Conservation (phyloP, 2,888 invertebrate genomes). For the Leptura quadrifasciata region DNA sequence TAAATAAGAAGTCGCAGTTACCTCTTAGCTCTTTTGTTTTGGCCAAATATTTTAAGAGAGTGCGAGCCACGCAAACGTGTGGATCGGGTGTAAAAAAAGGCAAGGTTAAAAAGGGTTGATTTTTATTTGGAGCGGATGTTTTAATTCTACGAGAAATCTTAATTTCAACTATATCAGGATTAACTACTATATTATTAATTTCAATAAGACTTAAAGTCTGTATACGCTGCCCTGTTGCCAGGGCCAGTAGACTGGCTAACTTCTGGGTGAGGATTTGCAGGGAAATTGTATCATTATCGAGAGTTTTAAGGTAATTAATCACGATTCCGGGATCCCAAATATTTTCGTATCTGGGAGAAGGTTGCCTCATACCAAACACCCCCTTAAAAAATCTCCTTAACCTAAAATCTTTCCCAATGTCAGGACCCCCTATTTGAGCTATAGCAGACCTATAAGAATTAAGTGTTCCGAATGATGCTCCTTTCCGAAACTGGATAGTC, state of each 20-base stretch:
- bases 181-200: not conserved
- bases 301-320: not conserved
- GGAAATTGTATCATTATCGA: not conserved
- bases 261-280: not conserved
- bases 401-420: slow-evolving; percentile 4
- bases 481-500: slow-evolving; percentile 7
- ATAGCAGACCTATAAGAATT: slow-evolving; percentile 29
- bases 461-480: slow-evolving; percentile 32
- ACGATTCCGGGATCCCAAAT: slow-evolving; percentile 17
- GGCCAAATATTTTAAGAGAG: not conserved
- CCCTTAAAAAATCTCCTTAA: slow-evolving; percentile 33
- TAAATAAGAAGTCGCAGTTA: not conserved
- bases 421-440: slow-evolving; percentile 6
- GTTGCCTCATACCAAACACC: slow-evolving; percentile 12
- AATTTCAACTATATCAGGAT: not conserved
- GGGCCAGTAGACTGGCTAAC: not conserved
- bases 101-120: not conserved
- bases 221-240: not conserved
- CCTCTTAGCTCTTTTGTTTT: slow-evolving; percentile 1
- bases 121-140: not conserved
- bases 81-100: not conserved
- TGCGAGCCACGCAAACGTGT: no score
- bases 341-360: slow-evolving; percentile 14
- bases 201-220: not conserved
- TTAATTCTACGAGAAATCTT: not conserved